Evolutionary conservation across 2,797 vertebrate genomes (phyloP).

Genomic region (Crax fasciolata): DNA sequence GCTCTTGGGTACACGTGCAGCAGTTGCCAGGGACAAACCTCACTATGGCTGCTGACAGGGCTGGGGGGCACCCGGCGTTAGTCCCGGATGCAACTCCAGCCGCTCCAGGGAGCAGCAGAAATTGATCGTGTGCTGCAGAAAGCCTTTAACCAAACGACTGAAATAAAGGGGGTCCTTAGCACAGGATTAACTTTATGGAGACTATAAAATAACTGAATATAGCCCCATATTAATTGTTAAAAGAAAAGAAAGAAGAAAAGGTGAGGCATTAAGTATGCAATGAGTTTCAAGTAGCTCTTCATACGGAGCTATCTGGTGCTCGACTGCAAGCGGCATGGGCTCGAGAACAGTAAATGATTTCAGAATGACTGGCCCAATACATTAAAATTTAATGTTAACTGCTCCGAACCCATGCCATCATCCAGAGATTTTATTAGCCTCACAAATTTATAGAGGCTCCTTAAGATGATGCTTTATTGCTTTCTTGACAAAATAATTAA

Average conservation of each 20-base stretch:
- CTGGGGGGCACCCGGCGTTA: not conserved
- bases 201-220: constrained; percentile 45
- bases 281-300: not conserved
- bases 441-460: not conserved
- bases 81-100: not conserved
- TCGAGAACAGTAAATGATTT: not conserved
- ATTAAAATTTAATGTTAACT: constrained; percentile 40
- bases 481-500: constrained; percentile 53
- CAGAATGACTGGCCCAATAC: not conserved
- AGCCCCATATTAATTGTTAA: constrained; percentile 31
- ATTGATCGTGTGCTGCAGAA: not conserved
- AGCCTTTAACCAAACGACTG: constrained; percentile 5
- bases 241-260: not conserved
- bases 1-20: not conserved
- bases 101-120: not conserved
- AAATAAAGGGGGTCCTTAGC: constrained; percentile 27
- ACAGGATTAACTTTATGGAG: constrained; percentile 37
- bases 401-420: constrained; percentile 3
- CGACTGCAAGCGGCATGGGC: fast-evolving
- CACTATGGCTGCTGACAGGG: not conserved
- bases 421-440: constrained; percentile 42
- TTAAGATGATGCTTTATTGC: constrained; percentile 30
- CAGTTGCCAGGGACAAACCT: not conserved
- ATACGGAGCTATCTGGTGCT: not conserved
- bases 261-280: constrained; percentile 9